Evolutionary conservation across 2,797 vertebrate genomes (phyloP).

Genomic region (Valencia hispanica): DNA sequence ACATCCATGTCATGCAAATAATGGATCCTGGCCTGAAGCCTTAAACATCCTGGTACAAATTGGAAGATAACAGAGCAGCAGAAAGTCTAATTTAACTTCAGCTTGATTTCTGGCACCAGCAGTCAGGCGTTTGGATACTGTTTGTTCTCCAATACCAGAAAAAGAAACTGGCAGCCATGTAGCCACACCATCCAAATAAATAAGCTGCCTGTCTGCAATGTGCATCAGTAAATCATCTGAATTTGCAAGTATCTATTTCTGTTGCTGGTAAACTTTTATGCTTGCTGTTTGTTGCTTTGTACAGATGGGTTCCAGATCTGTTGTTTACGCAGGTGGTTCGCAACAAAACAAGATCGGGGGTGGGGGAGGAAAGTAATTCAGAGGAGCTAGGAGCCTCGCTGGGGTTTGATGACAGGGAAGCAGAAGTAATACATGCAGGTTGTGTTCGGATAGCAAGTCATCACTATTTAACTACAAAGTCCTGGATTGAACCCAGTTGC

Average conservation of each 20-base stretch:
- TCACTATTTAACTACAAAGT: constrained; percentile 50
- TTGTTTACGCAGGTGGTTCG: constrained; percentile 24
- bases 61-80: constrained; percentile 7
- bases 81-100: constrained; percentile 19
- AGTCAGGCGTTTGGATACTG: constrained; percentile 15
- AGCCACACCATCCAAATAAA: constrained; percentile 23
- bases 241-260: constrained; percentile 15
- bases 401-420: constrained; percentile 58
- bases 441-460: constrained; percentile 38
- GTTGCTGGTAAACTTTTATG: constrained; percentile 29
- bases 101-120: constrained; percentile 4
- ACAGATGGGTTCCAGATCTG: constrained; percentile 42
- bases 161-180: constrained; percentile 9
- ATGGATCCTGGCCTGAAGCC: constrained; percentile 6
- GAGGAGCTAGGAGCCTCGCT: constrained; percentile 30
- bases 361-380: constrained; percentile 55
- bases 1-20: constrained; percentile 7
- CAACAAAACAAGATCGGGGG: constrained; percentile 39
- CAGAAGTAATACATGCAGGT: constrained; percentile 47
- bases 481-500: constrained; percentile 42
- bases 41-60: constrained; percentile 9
- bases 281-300: constrained; percentile 44
- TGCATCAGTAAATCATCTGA: constrained; percentile 19
- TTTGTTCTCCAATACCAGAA: constrained; percentile 19
- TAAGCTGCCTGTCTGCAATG: constrained; percentile 18